Evolutionary conservation across 2,113 vertebrate genomes (phyloP), one percentile per base, ranked within the genome.

Genomic region (Tinamus guttatus): DNA sequence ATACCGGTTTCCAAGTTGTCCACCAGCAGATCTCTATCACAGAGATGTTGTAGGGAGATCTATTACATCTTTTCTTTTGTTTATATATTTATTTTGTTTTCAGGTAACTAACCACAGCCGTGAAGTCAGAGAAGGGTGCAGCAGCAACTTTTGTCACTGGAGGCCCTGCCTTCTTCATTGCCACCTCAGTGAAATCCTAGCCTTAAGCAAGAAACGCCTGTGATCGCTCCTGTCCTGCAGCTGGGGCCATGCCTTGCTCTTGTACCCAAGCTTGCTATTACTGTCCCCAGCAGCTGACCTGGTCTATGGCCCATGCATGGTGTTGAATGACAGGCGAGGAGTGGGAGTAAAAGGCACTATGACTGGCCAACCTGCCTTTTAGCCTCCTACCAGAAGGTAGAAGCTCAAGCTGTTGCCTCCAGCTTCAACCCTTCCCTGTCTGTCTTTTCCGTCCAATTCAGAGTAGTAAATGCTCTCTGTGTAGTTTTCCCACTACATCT

Each of bases 401-500:
- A 51, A 63, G 40, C 24, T 79, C 32, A 15, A 56, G 34, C 40
- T 69, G 47, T 81, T 34, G 15, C 24, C 41, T 54, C 30, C 20
- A 73, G 22, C 27, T 60, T 21, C 54, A 69, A 58, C 8, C 34
- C 41, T 83, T 74, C 22, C 9, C 13, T 63, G 40, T 32, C 2
- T 17, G 11, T 16, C 69, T 7, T 71, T 36, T 67, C 40, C 27
- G 52, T 58, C 14, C 41, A 49, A 20, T 27, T 71, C 1, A 16
- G 7, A 64, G 20, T 27, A 49, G n/a, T 38, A 75, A 56, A 12
- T 59, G 11, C 17, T 82, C n/a, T 68, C 51, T 38, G 7, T 43
- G 24, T 63, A 60, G 51, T 22, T 89, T 82, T 75, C 21, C 51
- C 0, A 0, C 43, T 17, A 34, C 22, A 15, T 36, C 6, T 85